Base-by-base conservation (phyloP, 30 jellyfish, hydroid and myxozoan genomes). In the Chrysaora quinquecirrha region DNA sequence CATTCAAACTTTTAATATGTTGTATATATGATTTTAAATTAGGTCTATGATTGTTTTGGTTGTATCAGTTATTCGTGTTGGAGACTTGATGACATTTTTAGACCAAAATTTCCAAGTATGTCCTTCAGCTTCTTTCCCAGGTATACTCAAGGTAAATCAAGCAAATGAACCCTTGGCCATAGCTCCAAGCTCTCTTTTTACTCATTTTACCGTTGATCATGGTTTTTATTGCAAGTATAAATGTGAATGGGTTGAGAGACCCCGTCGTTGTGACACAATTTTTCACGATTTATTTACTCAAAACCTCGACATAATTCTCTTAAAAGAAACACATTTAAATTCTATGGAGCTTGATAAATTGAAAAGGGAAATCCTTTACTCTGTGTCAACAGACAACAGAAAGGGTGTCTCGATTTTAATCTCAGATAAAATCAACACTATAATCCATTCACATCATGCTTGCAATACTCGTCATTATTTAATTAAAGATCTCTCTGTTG, bases 161-260 rank as follows among this genome's bases (percentile, higher is more conserved):
- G n/a, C n/a, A n/a, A n/a, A n/a, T n/a, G n/a, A n/a, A n/a, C n/a
- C n/a, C n/a, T n/a, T n/a, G n/a, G n/a, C n/a, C n/a, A n/a, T n/a
- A n/a, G n/a, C n/a, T n/a, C n/a, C n/a, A n/a, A n/a, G n/a, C n/a
- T n/a, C n/a, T n/a, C n/a, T n/a, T n/a, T n/a, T n/a, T n/a, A n/a
- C n/a, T n/a, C n/a, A n/a, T n/a, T n/a, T n/a, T n/a, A n/a, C n/a
- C n/a, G n/a, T n/a, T n/a, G n/a, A 69, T 35, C 31, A 32, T 69
- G 80, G 80, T 64, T 23, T 16, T 25, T 34, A 43, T 69, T 34
- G 80, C 56, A 69, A 34, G 80, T 35, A 69, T 69, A 20, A 69
- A 69, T 33, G 80, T 69, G 80, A 34, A 69, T 69, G 80, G 80
- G 31, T 35, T 69, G 64, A 69, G 10, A 30, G 80, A 69, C 65